These are phyloP conservation scores for Lysandra coridon DNA, from an alignment of 2,888 invertebrate genomes.

Conservation along the genomic window DNA sequence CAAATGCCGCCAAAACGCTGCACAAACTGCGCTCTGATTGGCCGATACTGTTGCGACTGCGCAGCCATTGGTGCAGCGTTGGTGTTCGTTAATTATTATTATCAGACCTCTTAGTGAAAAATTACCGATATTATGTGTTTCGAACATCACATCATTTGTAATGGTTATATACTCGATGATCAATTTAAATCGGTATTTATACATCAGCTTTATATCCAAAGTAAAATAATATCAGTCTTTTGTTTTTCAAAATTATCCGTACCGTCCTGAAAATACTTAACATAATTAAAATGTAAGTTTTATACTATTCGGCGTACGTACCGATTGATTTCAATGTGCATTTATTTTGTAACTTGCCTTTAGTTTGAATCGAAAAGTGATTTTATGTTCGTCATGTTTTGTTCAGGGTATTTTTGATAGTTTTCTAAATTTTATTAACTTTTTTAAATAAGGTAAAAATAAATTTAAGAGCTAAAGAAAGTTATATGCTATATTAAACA, in stretches of 20 bases:
- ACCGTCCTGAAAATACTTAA: conserved; percentile 28
- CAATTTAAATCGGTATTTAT: not conserved
- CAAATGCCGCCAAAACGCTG: not conserved
- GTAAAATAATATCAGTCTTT: not conserved
- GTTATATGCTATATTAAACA: not conserved
- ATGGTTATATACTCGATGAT: not conserved
- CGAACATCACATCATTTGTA: not conserved
- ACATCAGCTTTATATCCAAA: not conserved
- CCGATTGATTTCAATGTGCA: conserved; percentile 12
- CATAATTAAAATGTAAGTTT: conserved; percentile 1
- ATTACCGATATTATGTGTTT: not conserved
- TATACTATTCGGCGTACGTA: not conserved
- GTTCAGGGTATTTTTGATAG: conserved; percentile 29
- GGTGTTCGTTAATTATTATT: no score
- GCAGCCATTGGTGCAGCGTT: no score
- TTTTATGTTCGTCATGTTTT: conserved; percentile 1
- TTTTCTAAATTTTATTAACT: not conserved
- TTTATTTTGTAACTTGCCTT: conserved; percentile 28
- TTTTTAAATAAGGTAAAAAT: not conserved
- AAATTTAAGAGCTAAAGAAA: not conserved
- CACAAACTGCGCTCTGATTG: no score
- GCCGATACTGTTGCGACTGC: no score
- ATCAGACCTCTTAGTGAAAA: no score
- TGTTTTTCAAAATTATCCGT: not conserved
- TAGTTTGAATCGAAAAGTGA: conserved; percentile 2